These are phyloP conservation scores for Heterocephalus glaber DNA, from an alignment of 2,113 vertebrate genomes.

Conservation along the genomic window DNA sequence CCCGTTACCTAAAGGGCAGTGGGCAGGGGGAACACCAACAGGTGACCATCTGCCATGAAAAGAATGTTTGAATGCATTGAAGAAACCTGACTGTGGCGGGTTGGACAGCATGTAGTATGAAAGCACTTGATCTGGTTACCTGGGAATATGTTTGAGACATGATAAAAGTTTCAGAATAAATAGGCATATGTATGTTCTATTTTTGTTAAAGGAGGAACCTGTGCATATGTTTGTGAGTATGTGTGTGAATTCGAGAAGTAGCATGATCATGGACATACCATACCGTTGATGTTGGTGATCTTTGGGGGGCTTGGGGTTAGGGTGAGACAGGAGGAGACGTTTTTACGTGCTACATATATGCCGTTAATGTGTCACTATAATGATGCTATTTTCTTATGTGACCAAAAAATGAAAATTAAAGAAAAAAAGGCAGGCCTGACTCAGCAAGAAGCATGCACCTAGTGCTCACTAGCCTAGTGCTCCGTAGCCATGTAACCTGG, in stretches of 20 bases:
- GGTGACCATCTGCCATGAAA: neutral
- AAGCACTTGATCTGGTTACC: neutral
- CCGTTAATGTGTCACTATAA: neutral
- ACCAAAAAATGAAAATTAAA: neutral
- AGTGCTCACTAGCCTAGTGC: neutral
- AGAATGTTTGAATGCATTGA: neutral
- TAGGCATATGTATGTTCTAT: neutral
- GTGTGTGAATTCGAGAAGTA: neutral
- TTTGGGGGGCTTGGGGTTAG: neutral
- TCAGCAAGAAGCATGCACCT: neutral
- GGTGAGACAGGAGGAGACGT: neutral
- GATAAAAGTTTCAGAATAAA: slow-evolving; percentile 17
- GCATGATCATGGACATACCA: neutral
- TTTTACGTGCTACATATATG: neutral
- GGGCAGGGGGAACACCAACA: neutral
- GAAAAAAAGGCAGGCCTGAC: neutral
- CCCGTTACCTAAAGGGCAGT: neutral
- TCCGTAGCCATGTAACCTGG: neutral
- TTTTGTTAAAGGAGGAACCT: neutral
- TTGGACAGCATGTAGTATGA: neutral
- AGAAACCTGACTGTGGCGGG: accelerated
- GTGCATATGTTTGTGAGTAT: neutral
- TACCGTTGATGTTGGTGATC: neutral
- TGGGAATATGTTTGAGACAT: neutral
- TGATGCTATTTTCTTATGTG: neutral